These are phyloP conservation scores for Epizoanthus scotinus DNA, from an alignment of 92 coral and sea anemone genomes.

Conservation along the genomic window DNA sequence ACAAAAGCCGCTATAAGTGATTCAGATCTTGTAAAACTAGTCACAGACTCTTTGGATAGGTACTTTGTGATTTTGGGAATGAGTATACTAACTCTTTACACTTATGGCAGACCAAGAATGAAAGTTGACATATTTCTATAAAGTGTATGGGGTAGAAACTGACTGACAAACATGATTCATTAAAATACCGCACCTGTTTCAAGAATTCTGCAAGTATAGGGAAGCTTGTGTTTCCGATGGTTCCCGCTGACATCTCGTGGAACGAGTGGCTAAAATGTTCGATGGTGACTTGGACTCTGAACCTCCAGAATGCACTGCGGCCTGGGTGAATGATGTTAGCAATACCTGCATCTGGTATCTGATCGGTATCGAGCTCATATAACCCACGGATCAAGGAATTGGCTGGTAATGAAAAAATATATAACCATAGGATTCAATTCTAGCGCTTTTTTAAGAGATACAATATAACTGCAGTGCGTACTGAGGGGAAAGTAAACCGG, in stretches of 20 bases:
- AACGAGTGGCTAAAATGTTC: constrained; percentile 71
- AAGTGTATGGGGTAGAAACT: background rate
- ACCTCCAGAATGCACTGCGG: constrained; percentile 60
- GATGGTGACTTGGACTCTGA: constrained; percentile 65
- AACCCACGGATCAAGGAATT: constrained; percentile 63
- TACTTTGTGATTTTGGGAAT: background rate
- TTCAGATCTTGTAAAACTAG: too few relatives aligned
- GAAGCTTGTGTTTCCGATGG: constrained; percentile 27
- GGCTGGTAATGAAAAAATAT: too few relatives aligned
- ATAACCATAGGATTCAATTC: too few relatives aligned
- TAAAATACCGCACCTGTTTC: constrained; percentile 37
- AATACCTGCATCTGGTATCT: constrained; percentile 27
- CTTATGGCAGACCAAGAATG: background rate
- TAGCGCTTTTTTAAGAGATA: too few relatives aligned
- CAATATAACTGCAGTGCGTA: too few relatives aligned
- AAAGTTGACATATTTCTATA: too few relatives aligned
- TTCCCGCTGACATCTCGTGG: constrained; percentile 55
- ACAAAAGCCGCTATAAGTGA: too few relatives aligned
- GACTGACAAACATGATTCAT: too few relatives aligned
- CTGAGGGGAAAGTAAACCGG: too few relatives aligned
- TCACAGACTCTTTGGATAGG: too few relatives aligned
- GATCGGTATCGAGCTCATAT: constrained; percentile 54
- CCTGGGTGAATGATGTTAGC: constrained; percentile 44
- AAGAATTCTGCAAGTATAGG: constrained; percentile 57
- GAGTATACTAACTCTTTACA: too few relatives aligned